These are phyloP conservation scores for Heterodera filipjevi DNA, from an alignment of 2,888 invertebrate species.

Conservation along the genomic window DNA sequence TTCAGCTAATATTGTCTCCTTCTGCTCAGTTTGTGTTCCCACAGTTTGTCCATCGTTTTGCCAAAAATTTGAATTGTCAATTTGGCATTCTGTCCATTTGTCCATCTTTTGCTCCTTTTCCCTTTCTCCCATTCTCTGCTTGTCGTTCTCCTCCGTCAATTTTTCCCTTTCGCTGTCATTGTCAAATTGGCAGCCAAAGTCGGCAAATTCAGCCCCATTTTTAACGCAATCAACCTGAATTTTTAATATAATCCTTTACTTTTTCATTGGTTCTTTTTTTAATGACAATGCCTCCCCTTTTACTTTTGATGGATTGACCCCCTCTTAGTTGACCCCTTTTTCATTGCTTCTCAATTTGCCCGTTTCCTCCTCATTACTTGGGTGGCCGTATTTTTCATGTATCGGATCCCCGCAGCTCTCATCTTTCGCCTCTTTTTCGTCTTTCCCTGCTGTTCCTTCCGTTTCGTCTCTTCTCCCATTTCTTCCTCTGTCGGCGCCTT, in stretches of 20 bases:
- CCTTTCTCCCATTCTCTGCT: too few relatives aligned
- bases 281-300: too few relatives aligned
- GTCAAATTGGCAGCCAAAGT: background rate
- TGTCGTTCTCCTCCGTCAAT: background rate
- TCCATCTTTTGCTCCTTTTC: background rate
- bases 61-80: background rate
- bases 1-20: background rate
- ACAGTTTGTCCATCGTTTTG: background rate
- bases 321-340: too few relatives aligned
- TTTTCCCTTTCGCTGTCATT: background rate
- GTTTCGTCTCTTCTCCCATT: background rate
- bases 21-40: background rate
- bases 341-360: background rate
- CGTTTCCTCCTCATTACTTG: background rate
- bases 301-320: too few relatives aligned
- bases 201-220: background rate
- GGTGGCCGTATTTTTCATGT: slow-evolving; percentile 21
- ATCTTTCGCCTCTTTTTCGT: background rate
- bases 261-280: too few relatives aligned
- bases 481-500: slow-evolving; percentile 18
- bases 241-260: too few relatives aligned
- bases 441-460: slow-evolving; percentile 14
- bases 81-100: background rate
- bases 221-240: background rate
- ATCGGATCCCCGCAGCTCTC: slow-evolving; percentile 23